phyloP scores from a whole-genome alignment of 2,113 vertebrate species.

The Hypomesus transpacificus region DNA sequence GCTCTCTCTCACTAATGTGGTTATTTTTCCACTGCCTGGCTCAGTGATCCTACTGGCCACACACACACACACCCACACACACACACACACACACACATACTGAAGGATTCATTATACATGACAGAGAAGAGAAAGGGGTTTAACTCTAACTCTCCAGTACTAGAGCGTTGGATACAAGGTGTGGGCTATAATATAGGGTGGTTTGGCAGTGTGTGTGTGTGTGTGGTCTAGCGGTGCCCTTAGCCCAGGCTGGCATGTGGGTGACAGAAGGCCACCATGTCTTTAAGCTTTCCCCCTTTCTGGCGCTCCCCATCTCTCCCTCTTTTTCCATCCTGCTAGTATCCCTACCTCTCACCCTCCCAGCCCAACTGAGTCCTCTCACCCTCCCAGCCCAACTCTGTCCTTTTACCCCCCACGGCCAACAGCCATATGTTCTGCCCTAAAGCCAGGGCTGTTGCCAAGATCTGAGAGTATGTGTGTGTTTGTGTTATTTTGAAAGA shows the following conservation, averaged over 20 bases:
- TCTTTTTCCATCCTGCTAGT: conserved; percentile 2
- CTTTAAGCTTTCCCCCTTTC: background rate
- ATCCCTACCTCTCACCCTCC: too few relatives aligned
- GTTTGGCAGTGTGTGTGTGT: background rate
- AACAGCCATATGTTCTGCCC: conserved; percentile 55
- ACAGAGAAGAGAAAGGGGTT: background rate
- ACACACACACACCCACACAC: conserved; percentile 30
- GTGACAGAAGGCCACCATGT: conserved; percentile 14
- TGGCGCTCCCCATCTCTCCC: background rate
- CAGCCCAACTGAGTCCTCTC: background rate
- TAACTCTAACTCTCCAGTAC: background rate
- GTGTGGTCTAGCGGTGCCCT: background rate
- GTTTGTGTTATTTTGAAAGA: conserved; percentile 13
- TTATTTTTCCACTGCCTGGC: too few relatives aligned
- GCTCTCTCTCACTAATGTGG: too few relatives aligned
- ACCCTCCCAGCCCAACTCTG: conserved; percentile 1
- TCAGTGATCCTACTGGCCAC: background rate
- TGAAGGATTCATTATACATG: conserved; percentile 36
- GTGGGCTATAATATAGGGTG: background rate
- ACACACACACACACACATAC: conserved; percentile 26
- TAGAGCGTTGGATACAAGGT: background rate
- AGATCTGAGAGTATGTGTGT: conserved; percentile 27
- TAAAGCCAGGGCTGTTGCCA: conserved; percentile 49
- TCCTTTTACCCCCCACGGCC: conserved; percentile 37
- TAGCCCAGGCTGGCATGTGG: conserved; percentile 42